Evolutionary conservation across 2,888 invertebrate species (phyloP).

Genomic region (Diabrotica balteata): DNA sequence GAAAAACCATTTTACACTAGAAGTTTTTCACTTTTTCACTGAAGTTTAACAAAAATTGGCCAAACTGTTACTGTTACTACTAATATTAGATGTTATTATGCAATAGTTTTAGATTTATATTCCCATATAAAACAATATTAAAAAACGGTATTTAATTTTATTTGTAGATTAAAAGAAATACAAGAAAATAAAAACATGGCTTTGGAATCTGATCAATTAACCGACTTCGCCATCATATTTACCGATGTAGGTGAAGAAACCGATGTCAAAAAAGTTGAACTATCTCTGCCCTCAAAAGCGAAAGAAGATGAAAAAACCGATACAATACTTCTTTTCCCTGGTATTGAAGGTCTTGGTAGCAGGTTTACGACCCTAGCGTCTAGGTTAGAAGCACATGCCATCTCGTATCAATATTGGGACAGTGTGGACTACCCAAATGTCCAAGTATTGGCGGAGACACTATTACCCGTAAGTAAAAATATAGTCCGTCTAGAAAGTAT

Average conservation of each 20-base stretch:
- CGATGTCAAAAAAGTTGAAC: slow-evolving; percentile 2
- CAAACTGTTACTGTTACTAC: too few relatives aligned
- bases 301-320: slow-evolving; percentile 38
- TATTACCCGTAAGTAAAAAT: slow-evolving; percentile 63
- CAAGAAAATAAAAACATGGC: slow-evolving; percentile 62
- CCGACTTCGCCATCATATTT: not conserved
- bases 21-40: too few relatives aligned
- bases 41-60: too few relatives aligned
- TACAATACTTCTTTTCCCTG: slow-evolving; percentile 70
- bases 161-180: slow-evolving; percentile 64
- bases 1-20: too few relatives aligned
- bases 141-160: not conserved
- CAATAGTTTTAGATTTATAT: too few relatives aligned
- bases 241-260: slow-evolving; percentile 63
- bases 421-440: slow-evolving; percentile 60
- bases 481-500: too few relatives aligned
- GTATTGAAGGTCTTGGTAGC: slow-evolving; percentile 72
- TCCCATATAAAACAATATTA: too few relatives aligned
- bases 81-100: too few relatives aligned
- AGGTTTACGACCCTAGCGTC: slow-evolving; percentile 64
- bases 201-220: slow-evolving; percentile 63
- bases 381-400: slow-evolving; percentile 63
- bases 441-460: slow-evolving; percentile 62
- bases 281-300: slow-evolving; percentile 15
- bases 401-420: slow-evolving; percentile 65